A percentile compares a stretch with the other conserved stretches of the same genome.
These are phyloP conservation scores for Apostichopus leukothele DNA, from an alignment of 53 echinoderm and acorn worm species.

Conservation along the genomic window DNA sequence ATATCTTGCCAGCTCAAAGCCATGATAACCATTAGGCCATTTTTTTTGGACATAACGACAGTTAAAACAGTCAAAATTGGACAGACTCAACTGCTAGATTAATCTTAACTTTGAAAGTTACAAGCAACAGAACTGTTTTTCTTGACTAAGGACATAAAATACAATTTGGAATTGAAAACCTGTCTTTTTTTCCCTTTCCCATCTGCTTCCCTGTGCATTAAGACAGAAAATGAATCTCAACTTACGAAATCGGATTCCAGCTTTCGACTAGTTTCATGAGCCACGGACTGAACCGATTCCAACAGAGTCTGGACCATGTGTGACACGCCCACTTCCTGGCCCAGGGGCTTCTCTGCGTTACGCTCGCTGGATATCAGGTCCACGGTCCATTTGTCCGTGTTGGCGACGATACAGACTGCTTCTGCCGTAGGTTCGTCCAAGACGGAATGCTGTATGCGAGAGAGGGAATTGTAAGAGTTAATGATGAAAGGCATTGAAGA, in stretches of 20 bases:
- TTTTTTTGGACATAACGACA: too few relatives aligned
- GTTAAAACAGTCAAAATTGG: too few relatives aligned
- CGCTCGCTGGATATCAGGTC: slow-evolving; percentile 75
- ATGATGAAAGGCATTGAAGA: not conserved
- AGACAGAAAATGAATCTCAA: not conserved
- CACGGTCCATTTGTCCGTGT: slow-evolving; percentile 92
- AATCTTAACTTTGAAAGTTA: too few relatives aligned
- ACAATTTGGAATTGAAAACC: too few relatives aligned
- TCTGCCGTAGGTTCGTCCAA: slow-evolving; percentile 79
- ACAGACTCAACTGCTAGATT: too few relatives aligned
- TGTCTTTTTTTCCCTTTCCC: too few relatives aligned
- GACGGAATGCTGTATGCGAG: slow-evolving; percentile 71
- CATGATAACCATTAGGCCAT: too few relatives aligned
- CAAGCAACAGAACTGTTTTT: too few relatives aligned
- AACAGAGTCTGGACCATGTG: slow-evolving; percentile 67
- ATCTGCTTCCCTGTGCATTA: too few relatives aligned
- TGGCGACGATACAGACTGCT: slow-evolving; percentile 84
- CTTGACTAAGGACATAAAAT: too few relatives aligned
- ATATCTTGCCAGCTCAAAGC: too few relatives aligned
- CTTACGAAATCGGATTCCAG: slow-evolving; percentile 88
- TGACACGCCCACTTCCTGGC: slow-evolving; percentile 59
- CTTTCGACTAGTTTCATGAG: slow-evolving; percentile 58
- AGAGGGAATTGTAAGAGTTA: not conserved
- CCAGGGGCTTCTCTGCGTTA: slow-evolving; percentile 50
- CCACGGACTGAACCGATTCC: slow-evolving; percentile 73